Evolutionary conservation across 2,797 vertebrate genomes (phyloP).

Genomic region (Molossus molossus): DNA sequence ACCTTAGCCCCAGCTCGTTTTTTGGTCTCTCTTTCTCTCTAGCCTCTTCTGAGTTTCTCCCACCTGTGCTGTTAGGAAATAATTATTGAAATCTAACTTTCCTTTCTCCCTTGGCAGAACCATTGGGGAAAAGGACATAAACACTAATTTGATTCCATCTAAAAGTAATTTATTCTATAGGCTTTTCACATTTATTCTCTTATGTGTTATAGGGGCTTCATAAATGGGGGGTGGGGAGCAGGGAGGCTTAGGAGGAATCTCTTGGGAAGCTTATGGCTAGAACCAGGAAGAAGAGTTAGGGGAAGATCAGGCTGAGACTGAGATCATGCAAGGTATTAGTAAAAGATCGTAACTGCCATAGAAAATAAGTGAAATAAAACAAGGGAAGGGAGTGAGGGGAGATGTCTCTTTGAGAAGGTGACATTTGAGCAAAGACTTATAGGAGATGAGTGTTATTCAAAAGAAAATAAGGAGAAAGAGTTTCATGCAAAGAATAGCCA

Average conservation of each 20-base stretch:
- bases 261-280: rapidly evolving
- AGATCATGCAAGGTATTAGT: not conserved
- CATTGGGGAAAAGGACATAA: not conserved
- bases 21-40: constrained; percentile 40
- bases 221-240: not conserved
- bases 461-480: not conserved
- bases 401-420: not conserved
- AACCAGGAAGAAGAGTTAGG: not conserved
- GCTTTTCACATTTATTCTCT: not conserved
- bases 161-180: not conserved
- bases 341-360: not conserved
- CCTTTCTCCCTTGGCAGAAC: not conserved
- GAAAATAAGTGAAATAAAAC: not conserved
- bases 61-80: constrained; percentile 31
- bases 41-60: constrained; percentile 35
- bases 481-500: not conserved
- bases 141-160: not conserved
- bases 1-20: constrained; percentile 3
- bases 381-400: not conserved
- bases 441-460: not conserved
- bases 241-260: not conserved
- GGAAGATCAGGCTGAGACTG: no score
- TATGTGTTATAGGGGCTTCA: not conserved
- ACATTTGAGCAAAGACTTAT: not conserved
- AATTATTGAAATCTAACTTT: not conserved